Evolutionary conservation across 2,797 vertebrate genomes (phyloP).

Genomic region (Picus viridis): DNA sequence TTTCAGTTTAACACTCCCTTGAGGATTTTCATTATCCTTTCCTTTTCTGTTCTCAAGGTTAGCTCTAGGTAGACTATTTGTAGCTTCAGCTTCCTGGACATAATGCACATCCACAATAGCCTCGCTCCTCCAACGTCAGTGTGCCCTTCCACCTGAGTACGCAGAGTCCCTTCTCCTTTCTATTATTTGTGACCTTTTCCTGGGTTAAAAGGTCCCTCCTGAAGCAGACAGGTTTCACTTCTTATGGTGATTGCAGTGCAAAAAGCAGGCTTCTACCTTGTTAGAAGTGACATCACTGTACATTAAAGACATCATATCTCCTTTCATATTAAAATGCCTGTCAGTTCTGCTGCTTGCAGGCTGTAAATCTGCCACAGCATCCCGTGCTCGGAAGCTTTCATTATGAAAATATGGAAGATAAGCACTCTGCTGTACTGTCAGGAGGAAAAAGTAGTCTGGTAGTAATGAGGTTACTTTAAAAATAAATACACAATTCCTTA

Average conservation of each 20-base stretch:
- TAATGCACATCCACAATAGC: slow-evolving; percentile 70
- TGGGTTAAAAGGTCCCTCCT: slow-evolving; percentile 72
- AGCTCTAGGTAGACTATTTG: slow-evolving; percentile 85
- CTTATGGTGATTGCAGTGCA: slow-evolving; percentile 67
- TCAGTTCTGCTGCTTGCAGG: slow-evolving; percentile 76
- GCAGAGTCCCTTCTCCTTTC: slow-evolving; percentile 81
- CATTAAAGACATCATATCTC: slow-evolving; percentile 83
- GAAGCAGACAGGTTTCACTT: slow-evolving; percentile 69
- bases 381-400: slow-evolving; percentile 77
- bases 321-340: slow-evolving; percentile 83
- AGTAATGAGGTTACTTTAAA: slow-evolving; percentile 70
- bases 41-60: slow-evolving; percentile 88
- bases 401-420: slow-evolving; percentile 82
- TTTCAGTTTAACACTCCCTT: slow-evolving; percentile 86
- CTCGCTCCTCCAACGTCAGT: slow-evolving; percentile 37
- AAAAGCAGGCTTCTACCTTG: slow-evolving; percentile 73
- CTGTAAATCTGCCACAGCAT: slow-evolving; percentile 79
- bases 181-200: slow-evolving; percentile 84
- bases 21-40: slow-evolving; percentile 92
- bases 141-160: slow-evolving; percentile 73
- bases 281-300: slow-evolving; percentile 83
- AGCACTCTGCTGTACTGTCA: slow-evolving; percentile 75
- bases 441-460: slow-evolving; percentile 61
- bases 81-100: slow-evolving; percentile 75
- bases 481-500: slow-evolving; percentile 68